Evolutionary conservation across 2,888 invertebrate genomes (phyloP).

Genomic region (Fabriciana adippe): DNA sequence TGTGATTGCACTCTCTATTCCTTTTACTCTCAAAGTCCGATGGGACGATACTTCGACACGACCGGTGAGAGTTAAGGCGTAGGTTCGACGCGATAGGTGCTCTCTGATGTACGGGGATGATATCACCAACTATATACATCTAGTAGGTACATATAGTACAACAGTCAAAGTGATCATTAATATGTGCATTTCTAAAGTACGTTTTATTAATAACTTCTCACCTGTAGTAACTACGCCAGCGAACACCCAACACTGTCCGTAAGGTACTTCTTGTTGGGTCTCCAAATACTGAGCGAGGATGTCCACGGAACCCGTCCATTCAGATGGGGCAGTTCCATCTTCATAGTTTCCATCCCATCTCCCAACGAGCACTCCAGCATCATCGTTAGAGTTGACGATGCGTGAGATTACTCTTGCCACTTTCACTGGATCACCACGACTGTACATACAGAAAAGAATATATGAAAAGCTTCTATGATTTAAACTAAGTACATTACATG

Average conservation of each 20-base stretch:
- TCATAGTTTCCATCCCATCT: conserved; percentile 88
- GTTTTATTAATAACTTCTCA: conserved; percentile 50
- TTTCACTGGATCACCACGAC: conserved; percentile 87
- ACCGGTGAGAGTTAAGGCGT: no score
- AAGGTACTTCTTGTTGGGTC: conserved; percentile 85
- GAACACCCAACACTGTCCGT: conserved; percentile 95
- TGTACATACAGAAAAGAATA: conserved; percentile 37
- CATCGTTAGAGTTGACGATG: conserved; percentile 89
- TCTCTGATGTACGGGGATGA: not conserved
- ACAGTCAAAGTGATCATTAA: no score
- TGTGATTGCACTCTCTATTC: no score
- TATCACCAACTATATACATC: no score
- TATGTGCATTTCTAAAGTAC: no score
- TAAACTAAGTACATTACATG: not conserved
- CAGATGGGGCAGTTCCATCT: conserved; percentile 88
- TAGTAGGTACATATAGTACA: no score
- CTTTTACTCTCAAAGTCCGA: no score
- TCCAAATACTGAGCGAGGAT: conserved; percentile 88
- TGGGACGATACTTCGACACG: no score
- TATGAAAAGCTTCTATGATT: not conserved
- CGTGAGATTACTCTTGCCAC: conserved; percentile 87
- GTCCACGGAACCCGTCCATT: conserved; percentile 91
- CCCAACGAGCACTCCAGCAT: conserved; percentile 86
- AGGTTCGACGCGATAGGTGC: no score
- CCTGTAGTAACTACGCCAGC: conserved; percentile 91